These are phyloP conservation scores for Zaprionus gabonicus DNA, from an alignment of 1,140 invertebrate species.

Conservation along the genomic window DNA sequence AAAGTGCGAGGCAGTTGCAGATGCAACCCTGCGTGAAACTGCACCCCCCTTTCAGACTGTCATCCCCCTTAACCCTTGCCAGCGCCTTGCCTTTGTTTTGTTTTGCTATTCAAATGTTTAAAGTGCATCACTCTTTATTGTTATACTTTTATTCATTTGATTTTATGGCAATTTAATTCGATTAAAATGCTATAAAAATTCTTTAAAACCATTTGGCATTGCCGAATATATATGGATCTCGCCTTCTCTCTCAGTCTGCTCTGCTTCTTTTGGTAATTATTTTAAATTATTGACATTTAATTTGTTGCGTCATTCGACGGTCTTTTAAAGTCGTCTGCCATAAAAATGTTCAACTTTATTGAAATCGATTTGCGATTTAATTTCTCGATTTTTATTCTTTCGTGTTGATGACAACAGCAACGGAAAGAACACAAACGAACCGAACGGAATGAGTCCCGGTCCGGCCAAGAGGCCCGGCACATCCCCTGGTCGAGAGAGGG, in stretches of 20 bases:
- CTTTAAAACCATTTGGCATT: constrained; percentile 45
- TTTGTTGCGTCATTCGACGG: constrained; percentile 66
- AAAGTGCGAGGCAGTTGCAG: constrained; percentile 27
- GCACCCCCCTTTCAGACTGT: background rate
- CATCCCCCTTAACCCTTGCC: background rate
- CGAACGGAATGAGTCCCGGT: constrained; percentile 9
- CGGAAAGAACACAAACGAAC: constrained; percentile 3
- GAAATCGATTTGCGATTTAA: constrained; percentile 79
- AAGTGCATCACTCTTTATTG: constrained; percentile 57
- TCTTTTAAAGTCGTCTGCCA: constrained; percentile 37
- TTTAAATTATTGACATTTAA: constrained; percentile 77
- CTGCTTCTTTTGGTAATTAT: constrained; percentile 60
- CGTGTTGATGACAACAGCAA: constrained; percentile 72
- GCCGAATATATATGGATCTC: constrained; percentile 19
- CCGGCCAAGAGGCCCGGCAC: background rate
- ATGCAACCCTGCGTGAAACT: background rate
- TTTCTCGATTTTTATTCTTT: constrained; percentile 76
- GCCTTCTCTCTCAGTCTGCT: background rate
- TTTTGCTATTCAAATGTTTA: constrained; percentile 34
- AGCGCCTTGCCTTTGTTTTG: constrained; percentile 2
- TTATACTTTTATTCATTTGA: constrained; percentile 46
- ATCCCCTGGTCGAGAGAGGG: background rate
- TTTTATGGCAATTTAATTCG: constrained; percentile 75
- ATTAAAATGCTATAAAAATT: constrained; percentile 74
- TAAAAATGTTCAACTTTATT: constrained; percentile 74